Base-by-base conservation (phyloP, 2,113 vertebrate species). In the Pitta sordida region DNA sequence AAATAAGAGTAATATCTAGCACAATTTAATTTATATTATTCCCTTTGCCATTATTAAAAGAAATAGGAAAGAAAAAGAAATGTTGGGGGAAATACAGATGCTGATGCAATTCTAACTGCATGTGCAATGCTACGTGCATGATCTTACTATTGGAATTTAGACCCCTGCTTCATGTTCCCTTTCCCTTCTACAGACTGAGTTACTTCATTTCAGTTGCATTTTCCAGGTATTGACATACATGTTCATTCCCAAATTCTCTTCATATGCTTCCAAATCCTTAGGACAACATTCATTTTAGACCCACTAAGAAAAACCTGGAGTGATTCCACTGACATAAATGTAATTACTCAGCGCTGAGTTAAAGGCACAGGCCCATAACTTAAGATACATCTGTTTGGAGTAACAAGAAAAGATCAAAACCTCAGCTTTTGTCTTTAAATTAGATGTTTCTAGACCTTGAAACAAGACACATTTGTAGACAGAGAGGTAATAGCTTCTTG, bases 241-340 rank as follows among this genome's bases (percentile, higher is more conserved):
- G 41, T 53, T 89, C 29, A 23, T 85, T 71, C 51, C 68, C 86
- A 67, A 86, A 88, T 81, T 88, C 46, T 70, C 41, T 88, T 93
- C 58, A 70, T 86, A 24, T 67, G 68, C 44, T 83, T 86, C 59
- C 82, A 91, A 26, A 89, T 89, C 82, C 84, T 83, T 92, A 92
- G 70, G 78, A 94, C n/a, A 89, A 87, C 70, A 77, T 79, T 93
- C 2, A 0, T 3, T 89, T 92, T 87, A 89, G 74, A 76, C 68
- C 84, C 46, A 80, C 58, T 53, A 91, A 62, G 53, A 73, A 76
- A 87, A 93, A 70, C 39, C 55, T 83, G 84, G 67, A 93, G 67
- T 80, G 67, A 85, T 91, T 94, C 67, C 60, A 67, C 2, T 11
- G 81, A 83, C 70, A 59, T 77, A 73, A 91, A 77, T 65, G 46